Conservation (phyloP, 2,888 invertebrate species). For the Diarsia mendica region DNA sequence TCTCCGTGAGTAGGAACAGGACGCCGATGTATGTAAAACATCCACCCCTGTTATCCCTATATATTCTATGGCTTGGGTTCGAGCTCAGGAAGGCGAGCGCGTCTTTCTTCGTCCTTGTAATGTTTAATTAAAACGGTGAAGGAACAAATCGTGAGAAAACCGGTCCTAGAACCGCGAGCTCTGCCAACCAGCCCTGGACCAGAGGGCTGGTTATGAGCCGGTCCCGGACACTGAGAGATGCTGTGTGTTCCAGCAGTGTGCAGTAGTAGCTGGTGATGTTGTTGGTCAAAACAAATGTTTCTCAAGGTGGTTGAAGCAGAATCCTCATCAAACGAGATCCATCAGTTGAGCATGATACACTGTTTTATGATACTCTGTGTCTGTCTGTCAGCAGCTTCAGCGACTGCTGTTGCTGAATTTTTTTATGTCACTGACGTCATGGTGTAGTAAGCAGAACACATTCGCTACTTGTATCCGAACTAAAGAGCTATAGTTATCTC, state of each 20-base stretch:
- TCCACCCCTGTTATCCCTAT: no score
- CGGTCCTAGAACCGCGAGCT: neutral
- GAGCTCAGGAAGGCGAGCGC: neutral
- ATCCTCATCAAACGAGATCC: neutral
- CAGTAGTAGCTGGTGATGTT: neutral
- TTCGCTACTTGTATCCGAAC: neutral
- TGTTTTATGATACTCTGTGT: no score
- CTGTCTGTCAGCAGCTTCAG: neutral
- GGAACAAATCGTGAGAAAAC: neutral
- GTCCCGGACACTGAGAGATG: neutral
- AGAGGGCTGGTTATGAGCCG: neutral
- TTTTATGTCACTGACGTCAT: no score
- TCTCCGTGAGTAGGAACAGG: neutral
- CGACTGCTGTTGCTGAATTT: neutral
- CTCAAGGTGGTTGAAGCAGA: neutral
- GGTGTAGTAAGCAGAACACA: no score
- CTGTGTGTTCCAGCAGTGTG: neutral
- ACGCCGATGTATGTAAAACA: no score
- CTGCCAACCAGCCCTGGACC: neutral
- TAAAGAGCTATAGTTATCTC: neutral
- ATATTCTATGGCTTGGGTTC: no score
- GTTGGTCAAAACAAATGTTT: neutral
- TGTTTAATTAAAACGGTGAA: no score
- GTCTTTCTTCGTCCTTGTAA: no score
- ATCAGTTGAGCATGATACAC: neutral